Base-by-base conservation (phyloP, 2,888 invertebrate genomes). In the Lasioglossum pauxillum region DNA sequence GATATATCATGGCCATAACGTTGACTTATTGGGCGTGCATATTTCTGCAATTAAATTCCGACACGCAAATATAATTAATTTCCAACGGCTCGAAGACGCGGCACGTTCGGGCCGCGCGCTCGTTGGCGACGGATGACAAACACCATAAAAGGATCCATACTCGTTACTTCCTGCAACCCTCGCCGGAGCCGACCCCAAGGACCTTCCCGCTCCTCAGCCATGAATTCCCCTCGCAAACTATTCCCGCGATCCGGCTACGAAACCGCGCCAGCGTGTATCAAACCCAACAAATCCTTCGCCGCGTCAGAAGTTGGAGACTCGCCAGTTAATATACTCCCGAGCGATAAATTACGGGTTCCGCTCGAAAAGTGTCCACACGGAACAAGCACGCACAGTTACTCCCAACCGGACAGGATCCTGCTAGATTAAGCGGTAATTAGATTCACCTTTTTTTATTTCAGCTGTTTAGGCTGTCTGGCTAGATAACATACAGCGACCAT, bases 281-380 rank as follows among this genome's bases (percentile, higher is more conserved):
- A 85, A 82, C 79, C 84, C 83, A 75, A 84, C 84, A 85, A 85
- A 87, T 89, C 81, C 83, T 91, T 73, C 74, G 83, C 53, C 77
- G 73, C 44, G 84, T 82, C 83, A 69, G 67, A 67, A 85, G 89
- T 89, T 91, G 91, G 90, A 90, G 89, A 80, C 80, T 80, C 85
- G 91, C 91, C 90, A 91, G 91, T 91, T 90, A 91, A 90, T 90
- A 89, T 91, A 90, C 91, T 90, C 82, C 71, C 75, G 14, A 49
- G 76, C 80, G 76, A 90, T 90, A 90, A 90, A 90, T 90, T 85
- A 84, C 85, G n/a, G 12, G 69, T 46, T 67, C 44, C 41, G 72
- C 67, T 78, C 84, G 87, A 90, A 91, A 91, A 91, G 81, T 85
- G 53, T 57, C 75, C 79, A 44, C 85, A 31, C 27, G 83, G 38